Evolutionary conservation across 1,140 invertebrate genomes (phyloP).

Genomic region (Diabrotica virgifera): DNA sequence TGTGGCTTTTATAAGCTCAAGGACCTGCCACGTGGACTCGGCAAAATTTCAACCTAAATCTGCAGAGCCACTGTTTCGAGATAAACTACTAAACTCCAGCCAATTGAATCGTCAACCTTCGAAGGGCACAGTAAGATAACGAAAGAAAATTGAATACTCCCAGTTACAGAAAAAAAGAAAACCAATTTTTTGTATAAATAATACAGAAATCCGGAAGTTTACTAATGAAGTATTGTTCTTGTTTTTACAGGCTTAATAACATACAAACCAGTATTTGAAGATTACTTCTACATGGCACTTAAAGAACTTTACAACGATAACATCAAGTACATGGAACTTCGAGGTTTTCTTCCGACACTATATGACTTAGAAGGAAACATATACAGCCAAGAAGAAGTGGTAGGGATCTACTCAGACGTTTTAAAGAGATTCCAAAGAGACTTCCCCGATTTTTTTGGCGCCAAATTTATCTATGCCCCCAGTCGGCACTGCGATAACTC

Average conservation of each 20-base stretch:
- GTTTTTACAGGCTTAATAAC: constrained; percentile 51
- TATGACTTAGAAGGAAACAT: constrained; percentile 54
- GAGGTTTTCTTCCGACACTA: constrained; percentile 51
- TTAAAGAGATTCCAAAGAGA: constrained; percentile 52
- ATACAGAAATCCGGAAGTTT: too few relatives aligned
- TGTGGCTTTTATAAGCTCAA: too few relatives aligned
- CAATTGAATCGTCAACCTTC: too few relatives aligned
- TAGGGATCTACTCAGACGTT: constrained; percentile 51
- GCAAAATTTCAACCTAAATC: too few relatives aligned
- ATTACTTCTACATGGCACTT: constrained; percentile 69
- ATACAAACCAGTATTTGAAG: constrained; percentile 69
- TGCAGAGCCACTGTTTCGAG: too few relatives aligned
- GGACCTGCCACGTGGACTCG: too few relatives aligned
- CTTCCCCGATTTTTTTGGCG: constrained; percentile 62
- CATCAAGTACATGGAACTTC: constrained; percentile 74
- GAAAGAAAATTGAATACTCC: too few relatives aligned
- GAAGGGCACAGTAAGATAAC: too few relatives aligned
- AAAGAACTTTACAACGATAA: constrained; percentile 73
- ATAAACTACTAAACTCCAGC: too few relatives aligned
- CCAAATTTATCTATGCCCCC: constrained; percentile 63
- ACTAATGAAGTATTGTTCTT: neutral
- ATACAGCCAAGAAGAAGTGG: constrained; percentile 47
- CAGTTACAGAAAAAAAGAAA: too few relatives aligned
- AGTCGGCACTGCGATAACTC: constrained; percentile 40
- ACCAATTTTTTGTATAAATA: too few relatives aligned